Evolutionary conservation across 2,888 invertebrate genomes (phyloP), one percentile per base, ranked within the genome.

Genomic region (Agriotes lineatus): DNA sequence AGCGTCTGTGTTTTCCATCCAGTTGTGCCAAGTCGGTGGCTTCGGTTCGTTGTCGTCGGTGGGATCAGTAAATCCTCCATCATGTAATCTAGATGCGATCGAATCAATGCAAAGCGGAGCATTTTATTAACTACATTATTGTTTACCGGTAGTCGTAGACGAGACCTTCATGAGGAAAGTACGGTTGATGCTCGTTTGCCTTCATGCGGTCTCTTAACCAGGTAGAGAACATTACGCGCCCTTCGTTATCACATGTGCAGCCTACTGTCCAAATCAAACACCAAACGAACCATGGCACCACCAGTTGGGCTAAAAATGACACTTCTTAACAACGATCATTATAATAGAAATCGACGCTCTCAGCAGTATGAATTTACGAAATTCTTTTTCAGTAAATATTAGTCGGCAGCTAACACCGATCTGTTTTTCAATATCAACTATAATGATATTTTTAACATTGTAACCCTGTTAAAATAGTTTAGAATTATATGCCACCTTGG

Each of bases 241-340:
- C 87, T 63, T 88, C 87, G 79, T 89, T 87, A 78, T 93, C 92
- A 76, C 92, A 91, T 0, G 91, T 92, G 3, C 89, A 90, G 0
- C 93, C 93, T 50, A 93, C 85, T 30, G 91, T 91, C 93, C 93
- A 94, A 2, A 91, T 86, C 6, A 92, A 82, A 0, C 91, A 85
- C 85, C 92, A 93, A 54, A 90, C 86, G 69, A 92, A 90, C 93
- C 93, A 94, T 1, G 90, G 89, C 0, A 89, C 89, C 0, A 93
- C 85, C 57, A 93, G 82, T 3, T 82, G 83, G 0, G 88, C 91
- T 87, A n/a, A n/a, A n/a, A n/a, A n/a, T n/a, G n/a, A n/a, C n/a
- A n/a, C n/a, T n/a, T n/a, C n/a, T n/a, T n/a, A n/a, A n/a, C n/a
- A n/a, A n/a, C n/a, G n/a, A n/a, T n/a, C n/a, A n/a, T n/a, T n/a